Percentiles rank a stretch among this genome's conserved stretches.
These are phyloP conservation scores for Portunus trituberculatus DNA, from an alignment of 1,140 invertebrate species.

Conservation along the genomic window DNA sequence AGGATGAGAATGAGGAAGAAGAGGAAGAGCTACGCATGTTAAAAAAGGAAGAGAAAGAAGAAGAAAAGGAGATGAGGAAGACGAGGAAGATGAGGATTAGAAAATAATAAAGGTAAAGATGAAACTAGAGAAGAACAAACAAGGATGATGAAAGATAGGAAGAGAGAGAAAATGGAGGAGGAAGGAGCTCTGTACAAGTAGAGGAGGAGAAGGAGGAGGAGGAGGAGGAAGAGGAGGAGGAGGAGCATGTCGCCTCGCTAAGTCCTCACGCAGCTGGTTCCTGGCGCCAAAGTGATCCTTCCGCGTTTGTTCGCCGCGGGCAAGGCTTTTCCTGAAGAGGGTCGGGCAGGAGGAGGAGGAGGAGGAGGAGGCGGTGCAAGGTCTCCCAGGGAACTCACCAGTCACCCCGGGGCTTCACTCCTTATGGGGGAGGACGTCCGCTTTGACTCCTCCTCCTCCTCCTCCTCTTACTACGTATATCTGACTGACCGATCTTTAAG, in stretches of 20 bases:
- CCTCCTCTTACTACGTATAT: background rate
- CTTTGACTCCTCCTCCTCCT: background rate
- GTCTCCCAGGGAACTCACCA: background rate
- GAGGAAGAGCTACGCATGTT: background rate
- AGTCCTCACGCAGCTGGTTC: conserved; percentile 22
- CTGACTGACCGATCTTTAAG: background rate
- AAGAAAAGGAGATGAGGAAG: background rate
- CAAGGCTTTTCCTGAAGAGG: conserved; percentile 44
- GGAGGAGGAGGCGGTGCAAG: background rate
- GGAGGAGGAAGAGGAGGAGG: background rate
- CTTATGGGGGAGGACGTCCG: conserved; percentile 16
- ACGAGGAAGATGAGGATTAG: background rate
- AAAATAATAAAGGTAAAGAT: background rate
- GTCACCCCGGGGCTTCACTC: background rate
- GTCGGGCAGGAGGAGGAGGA: background rate
- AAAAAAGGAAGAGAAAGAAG: background rate
- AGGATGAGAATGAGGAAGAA: background rate
- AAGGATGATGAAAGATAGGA: background rate
- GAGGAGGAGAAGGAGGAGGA: background rate
- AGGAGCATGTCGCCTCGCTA: background rate
- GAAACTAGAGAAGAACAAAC: background rate
- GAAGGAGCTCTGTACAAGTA: background rate
- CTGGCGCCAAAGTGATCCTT: conserved; percentile 49
- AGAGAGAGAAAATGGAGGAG: background rate
- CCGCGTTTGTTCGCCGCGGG: conserved; percentile 31